A percentile compares a stretch with the other conserved stretches of the same genome.
Conservation (phyloP, 2,113 vertebrate species). For the Oryctolagus cuniculus region DNA sequence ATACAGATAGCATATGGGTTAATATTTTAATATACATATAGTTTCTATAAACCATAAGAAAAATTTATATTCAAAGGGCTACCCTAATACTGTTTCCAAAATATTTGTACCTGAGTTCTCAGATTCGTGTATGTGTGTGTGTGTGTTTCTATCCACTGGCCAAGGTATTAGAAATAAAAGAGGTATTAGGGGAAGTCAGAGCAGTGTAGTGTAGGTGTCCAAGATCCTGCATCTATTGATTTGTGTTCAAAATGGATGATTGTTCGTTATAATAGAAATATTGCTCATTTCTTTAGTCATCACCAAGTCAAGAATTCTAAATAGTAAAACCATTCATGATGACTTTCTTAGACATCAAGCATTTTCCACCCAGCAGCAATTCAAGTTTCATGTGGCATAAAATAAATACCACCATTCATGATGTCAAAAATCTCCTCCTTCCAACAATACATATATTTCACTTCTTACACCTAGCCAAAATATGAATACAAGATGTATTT, state of each 20-base stretch:
- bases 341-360: background rate
- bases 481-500: slow-evolving; percentile 10
- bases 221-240: background rate
- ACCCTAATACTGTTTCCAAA: background rate
- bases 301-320: background rate
- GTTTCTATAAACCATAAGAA: background rate
- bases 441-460: background rate
- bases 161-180: background rate
- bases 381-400: background rate
- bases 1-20: background rate
- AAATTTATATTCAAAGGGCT: background rate
- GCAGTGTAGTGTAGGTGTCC: background rate
- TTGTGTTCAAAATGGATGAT: background rate
- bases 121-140: background rate
- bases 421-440: background rate
- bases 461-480: background rate
- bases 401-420: background rate
- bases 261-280: background rate
- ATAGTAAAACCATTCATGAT: background rate
- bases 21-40: background rate
- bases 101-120: background rate
- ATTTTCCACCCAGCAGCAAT: background rate
- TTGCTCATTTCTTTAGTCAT: background rate
- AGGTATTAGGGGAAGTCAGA: rapidly evolving
- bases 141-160: background rate